Evolutionary conservation across 2,888 invertebrate species (phyloP), one percentile per base, ranked within the genome.

Genomic region (Neoaliturus tenellus): DNA sequence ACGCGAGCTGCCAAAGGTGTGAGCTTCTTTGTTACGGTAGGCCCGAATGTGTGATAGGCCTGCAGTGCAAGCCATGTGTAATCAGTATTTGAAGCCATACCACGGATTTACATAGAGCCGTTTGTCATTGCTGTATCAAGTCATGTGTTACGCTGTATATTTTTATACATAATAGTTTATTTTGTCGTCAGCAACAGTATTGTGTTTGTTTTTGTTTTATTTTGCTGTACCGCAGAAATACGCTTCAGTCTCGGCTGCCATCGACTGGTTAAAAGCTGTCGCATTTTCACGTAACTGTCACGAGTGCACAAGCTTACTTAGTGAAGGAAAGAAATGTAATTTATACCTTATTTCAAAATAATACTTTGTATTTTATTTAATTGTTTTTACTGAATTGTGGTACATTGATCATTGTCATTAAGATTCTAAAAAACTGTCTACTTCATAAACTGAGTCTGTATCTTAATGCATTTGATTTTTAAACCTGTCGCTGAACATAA

Each of bases 271-370:
- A 48, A 75, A 25, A 17, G 75, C 44, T 44, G 75, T 67, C 23
- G 71, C 71, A 71, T 71, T 71, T 35, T 71, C 41, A 75, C 55
- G 33, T n/a, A 78, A 78, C 55, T 78, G 78, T 78, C 78, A 78
- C 78, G 33, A 55, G 33, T 51, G 78, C 78, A 78, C 78, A 78
- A 78, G 78, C 78, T 78, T 78, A 20, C 17, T 48, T 78, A 78
- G 78, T 31, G 48, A 20, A 78, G 41, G 20, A 69, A 69, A 75
- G 33, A 51, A 33, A 20, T 55, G 55, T 78, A 78, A 55, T 78
- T 78, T 78, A 33, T 51, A 78, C 78, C 55, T 78, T 17, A 78
- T 78, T 78, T 78, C 28, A 78, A 51, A 31, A 51, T 78, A 33
- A 4, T 78, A 25, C 23, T 55, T 20, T 78, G 55, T 55, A 55